These are phyloP conservation scores for Heteromormyrus szaboi DNA, from an alignment of 2,797 vertebrate species.

Conservation along the genomic window DNA sequence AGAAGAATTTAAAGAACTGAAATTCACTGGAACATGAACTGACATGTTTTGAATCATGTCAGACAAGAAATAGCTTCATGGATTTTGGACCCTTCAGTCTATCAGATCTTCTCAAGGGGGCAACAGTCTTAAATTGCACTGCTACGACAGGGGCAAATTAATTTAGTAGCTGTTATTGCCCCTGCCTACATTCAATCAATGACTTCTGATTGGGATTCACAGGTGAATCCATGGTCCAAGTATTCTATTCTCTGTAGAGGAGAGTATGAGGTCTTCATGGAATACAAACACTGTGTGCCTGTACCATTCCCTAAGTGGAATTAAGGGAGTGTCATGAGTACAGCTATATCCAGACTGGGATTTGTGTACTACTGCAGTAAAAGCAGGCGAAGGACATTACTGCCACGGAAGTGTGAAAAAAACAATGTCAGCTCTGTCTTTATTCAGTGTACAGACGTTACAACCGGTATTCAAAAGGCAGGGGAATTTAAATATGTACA, in stretches of 20 bases:
- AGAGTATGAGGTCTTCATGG: not conserved
- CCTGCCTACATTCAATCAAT: not conserved
- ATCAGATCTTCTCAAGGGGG: not conserved
- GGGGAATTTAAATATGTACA: not conserved
- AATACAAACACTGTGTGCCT: not conserved
- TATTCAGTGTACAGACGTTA: slow-evolving; percentile 24
- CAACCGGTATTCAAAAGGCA: slow-evolving; percentile 33
- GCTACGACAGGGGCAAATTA: not conserved
- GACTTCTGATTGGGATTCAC: not conserved
- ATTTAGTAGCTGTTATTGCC: not conserved
- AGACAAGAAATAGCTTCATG: not conserved
- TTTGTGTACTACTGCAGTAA: not conserved
- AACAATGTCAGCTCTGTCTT: not conserved
- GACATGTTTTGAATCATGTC: not conserved
- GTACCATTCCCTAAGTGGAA: not conserved
- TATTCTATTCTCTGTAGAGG: not conserved
- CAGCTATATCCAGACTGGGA: not conserved
- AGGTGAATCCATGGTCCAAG: not conserved
- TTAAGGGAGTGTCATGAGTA: not conserved
- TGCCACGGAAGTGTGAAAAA: not conserved
- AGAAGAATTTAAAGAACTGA: not conserved
- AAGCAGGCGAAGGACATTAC: not conserved
- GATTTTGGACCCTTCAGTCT: not conserved
- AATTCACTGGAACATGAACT: not conserved
- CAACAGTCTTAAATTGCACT: not conserved